Evolutionary conservation across 35 echinoderm and acorn worm genomes (phyloP).

Genomic region (Lytechinus pictus): DNA sequence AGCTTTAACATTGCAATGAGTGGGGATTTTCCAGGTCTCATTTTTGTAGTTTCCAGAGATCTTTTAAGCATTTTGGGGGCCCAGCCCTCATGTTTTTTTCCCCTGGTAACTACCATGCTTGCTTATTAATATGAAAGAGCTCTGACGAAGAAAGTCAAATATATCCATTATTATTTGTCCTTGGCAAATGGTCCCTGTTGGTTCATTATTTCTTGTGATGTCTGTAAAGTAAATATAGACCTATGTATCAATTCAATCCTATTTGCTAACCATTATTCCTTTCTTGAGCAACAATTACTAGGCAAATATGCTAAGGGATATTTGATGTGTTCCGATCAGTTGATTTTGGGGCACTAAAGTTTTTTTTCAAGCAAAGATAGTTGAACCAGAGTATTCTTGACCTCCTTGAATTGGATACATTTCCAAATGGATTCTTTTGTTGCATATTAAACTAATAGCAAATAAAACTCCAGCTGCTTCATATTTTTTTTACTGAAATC

Average conservation of each 20-base stretch:
- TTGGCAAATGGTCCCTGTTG: background rate
- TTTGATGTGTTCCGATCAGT: background rate
- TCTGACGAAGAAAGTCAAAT: background rate
- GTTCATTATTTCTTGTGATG: background rate
- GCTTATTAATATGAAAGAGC: background rate
- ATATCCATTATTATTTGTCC: background rate
- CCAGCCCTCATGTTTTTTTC: background rate
- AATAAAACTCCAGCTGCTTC: no score
- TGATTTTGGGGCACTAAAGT: background rate
- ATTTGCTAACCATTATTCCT: background rate
- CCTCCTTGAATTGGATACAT: background rate
- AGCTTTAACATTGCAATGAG: no score
- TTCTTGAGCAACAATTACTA: background rate
- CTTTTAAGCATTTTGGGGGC: no score
- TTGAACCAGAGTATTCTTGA: background rate
- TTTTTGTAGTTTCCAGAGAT: no score
- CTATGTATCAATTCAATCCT: background rate
- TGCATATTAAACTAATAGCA: no score
- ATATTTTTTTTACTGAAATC: no score
- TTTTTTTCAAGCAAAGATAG: background rate
- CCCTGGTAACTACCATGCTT: background rate
- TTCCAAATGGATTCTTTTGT: background rate
- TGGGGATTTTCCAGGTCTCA: no score
- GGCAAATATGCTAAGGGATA: background rate
- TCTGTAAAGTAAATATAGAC: background rate